phyloP scores from a whole-genome alignment of 1,140 invertebrate species.

The Whitmania pigra region DNA sequence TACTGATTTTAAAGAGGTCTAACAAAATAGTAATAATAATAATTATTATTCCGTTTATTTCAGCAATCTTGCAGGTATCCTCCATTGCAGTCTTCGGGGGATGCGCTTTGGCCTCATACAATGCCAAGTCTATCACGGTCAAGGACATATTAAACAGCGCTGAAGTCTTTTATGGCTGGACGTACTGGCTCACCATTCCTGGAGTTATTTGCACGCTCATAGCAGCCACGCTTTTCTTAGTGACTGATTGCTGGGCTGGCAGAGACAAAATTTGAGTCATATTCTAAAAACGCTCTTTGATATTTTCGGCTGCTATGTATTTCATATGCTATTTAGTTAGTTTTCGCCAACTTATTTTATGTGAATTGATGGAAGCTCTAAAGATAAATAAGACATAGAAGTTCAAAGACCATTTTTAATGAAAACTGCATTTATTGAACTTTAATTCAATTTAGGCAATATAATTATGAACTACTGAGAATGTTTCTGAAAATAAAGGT shows the following conservation, averaged over 20 bases:
- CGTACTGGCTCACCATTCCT: constrained; percentile 18
- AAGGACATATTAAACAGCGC: not conserved
- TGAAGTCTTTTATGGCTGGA: constrained; percentile 11
- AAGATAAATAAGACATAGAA: too few species aligned
- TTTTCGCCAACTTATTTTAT: too few species aligned
- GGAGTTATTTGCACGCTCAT: constrained; percentile 11
- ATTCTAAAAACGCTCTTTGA: too few species aligned
- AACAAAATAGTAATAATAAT: not conserved
- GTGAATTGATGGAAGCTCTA: too few species aligned
- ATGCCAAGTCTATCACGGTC: constrained; percentile 4
- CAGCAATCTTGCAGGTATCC: constrained; percentile 2
- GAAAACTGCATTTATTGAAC: too few species aligned
- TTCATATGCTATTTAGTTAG: too few species aligned
- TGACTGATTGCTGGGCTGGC: constrained; percentile 4
- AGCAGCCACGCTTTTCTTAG: constrained; percentile 5
- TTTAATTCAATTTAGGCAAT: too few species aligned
- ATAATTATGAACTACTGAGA: too few species aligned
- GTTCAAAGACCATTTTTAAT: too few species aligned
- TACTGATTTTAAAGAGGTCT: not conserved
- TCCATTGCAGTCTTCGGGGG: constrained; percentile 16
- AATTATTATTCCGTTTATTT: not conserved
- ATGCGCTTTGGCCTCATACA: constrained; percentile 5
- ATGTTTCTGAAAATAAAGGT: too few species aligned
- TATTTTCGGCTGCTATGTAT: too few species aligned
- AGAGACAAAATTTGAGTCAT: constrained; percentile 7